Evolutionary conservation across 2,797 vertebrate species (phyloP), one percentile per base, ranked within the genome.

Genomic region (Trematomus bernacchii): DNA sequence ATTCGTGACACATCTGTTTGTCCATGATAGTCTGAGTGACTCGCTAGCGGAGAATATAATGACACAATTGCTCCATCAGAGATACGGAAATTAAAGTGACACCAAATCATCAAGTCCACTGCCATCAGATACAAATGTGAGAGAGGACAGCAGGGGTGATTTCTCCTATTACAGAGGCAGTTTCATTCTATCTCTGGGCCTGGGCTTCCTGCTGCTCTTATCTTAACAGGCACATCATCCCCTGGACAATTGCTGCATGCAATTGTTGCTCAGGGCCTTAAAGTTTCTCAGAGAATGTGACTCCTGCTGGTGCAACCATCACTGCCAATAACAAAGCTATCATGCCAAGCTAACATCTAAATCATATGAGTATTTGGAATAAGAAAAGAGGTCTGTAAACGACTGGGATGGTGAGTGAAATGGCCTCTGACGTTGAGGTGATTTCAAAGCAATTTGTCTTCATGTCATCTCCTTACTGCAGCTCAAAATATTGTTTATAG

Each of bases 401-500:
- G 10, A 19, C 40, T 10, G 46, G 50, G 61, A 19, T 2, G 27
- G 50, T 6, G 33, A 15, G 6, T 37, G 43, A 57, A 64, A 52
- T 3, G 30, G 55, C 23, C 63, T 46, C 70, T 65, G 71, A 71
- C 12, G 3, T 48, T 30, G 63, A 81, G 68, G 66, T 76, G 54
- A 64, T 47, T 8, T 52, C 15, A 2, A 3, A 48, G 23, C 3
- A 18, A 86, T 89, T 85, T 73, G 70, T 87, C 77, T 83, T 61
- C 46, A 61, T 80, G 84, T 85, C 88, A 52, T 74, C 58, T 65
- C 48, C 61, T 73, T 76, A 69, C 85, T 72, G 71, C 67, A 77
- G 73, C 86, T 76, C 83, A 78, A 80, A 82, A 88, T 79, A 66
- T 85, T 89, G 85, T 90, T 89, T 79, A 73, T 73, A 71, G 66